Base-by-base conservation (phyloP, 2,888 invertebrate genomes). In the Spisula solida region DNA sequence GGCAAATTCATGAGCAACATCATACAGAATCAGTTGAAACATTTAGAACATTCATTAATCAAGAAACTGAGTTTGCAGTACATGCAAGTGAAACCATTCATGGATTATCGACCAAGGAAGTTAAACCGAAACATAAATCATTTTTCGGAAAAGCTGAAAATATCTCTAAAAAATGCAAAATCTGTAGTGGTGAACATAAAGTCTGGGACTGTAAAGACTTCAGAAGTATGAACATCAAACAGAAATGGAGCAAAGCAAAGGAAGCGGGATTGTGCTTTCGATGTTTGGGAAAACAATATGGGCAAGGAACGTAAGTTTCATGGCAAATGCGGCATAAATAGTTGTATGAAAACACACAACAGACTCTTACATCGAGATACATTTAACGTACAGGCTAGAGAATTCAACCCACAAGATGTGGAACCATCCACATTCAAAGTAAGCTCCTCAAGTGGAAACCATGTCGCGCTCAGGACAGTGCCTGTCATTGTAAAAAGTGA, bases 171-270 rank as follows among this genome's bases (percentile, higher is more conserved):
- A 41, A 2, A 41, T 41, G 41, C 41, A 41, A 41, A 41, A 29
- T 89, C 75, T 86, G n/a, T 87, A 10, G 84, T n/a, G 75, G 84
- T 84, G 80, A 87, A 75, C 31, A 47, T 55, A 18, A 83, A 79
- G 41, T 55, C 55, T 80, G 83, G 83, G 29, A 66, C 79, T 20
- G 86, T 83, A 14, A 55, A 56, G 34, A 48, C n/a, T 34, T 81
- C 83, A 56, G 41, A 31, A 18, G 82, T 79, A 20, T 88, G 85
- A 81, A 29, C 78, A 29, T 2, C 47, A 4, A 51, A 82, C 81
- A 70, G 0, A 85, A 86, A 85, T 90, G 88, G 86, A 31, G 70
- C 5, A 81, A 79, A 41, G 88, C 90, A 31, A 90, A 86, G 75
- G 51, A 75, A 4, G 70, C 48, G 14, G 80, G 31, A 18, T 70